Base-by-base conservation (phyloP, 2,888 invertebrate species). In the Cheilosia soror region DNA sequence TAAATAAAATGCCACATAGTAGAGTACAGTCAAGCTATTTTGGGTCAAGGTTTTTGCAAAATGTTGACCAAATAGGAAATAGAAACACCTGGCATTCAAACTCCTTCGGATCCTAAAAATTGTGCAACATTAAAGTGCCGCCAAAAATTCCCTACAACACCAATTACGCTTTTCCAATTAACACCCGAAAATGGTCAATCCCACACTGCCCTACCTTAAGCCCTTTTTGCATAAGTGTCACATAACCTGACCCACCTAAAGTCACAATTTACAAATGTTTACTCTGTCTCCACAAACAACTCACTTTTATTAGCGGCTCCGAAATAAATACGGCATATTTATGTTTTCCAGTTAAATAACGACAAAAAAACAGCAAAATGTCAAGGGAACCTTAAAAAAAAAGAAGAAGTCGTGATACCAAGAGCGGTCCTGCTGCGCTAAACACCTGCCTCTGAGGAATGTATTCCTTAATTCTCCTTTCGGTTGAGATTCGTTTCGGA, bases 391-490 rank as follows among this genome's bases (percentile, higher is more conserved):
- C 27, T 29, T 29, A n/a, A 3, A 44, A 44, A 11, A 31, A 4
- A 29, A 51, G 2, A 51, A 13, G n/a, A 27, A 5, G 15, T 15
- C 47, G 47, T 47, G 47, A 15, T 47, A n/a, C 47, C 13, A 5
- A 11, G 13, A 5, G 13, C 13, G n/a, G 27, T 66, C 79, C 73
- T 84, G 75, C 79, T 69, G 79, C 44, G 75, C 40, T 53, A 66
- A 83, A 84, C 84, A 84, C 84, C 84, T 84, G 84, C 84, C 79
- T 69, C 65, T 49, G 27, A 80, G 84, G 84, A 84, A 84, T 84
- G 80, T 60, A 72, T 75, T 69, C 55, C 49, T 63, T 53, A 55
- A 60, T 69, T 60, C 47, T 40, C 42, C 42, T 73, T 60, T 58
- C 57, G 31, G 29, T 49, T 60, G 53, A 42, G 55, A 78, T 68